phyloP scores from a whole-genome alignment of 2,888 invertebrate genomes.

The Brachypalpus laphriformis region DNA sequence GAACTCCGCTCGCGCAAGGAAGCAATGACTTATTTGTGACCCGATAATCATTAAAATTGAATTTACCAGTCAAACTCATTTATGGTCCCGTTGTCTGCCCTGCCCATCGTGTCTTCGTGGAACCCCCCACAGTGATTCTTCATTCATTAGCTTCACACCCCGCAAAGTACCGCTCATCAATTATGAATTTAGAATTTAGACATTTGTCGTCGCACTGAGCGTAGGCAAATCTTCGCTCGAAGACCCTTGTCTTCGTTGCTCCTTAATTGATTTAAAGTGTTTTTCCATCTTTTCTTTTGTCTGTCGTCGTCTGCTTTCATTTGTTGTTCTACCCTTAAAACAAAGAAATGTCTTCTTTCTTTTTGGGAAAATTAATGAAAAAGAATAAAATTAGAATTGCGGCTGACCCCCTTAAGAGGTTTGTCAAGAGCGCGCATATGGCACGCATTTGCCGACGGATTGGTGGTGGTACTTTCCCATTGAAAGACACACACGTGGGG shows the following conservation, averaged over 20 bases:
- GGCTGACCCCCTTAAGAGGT: conserved; percentile 39
- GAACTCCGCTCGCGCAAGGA: background rate
- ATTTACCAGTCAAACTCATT: conserved; percentile 63
- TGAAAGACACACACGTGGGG: conserved; percentile 57
- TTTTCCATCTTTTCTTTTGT: conserved; percentile 12
- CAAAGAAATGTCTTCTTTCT: conserved; percentile 1
- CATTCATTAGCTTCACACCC: conserved; percentile 71
- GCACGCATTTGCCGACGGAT: conserved; percentile 35
- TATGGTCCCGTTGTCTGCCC: conserved; percentile 34
- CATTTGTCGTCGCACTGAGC: conserved; percentile 29
- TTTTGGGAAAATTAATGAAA: conserved; percentile 17
- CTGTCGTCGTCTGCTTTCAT: background rate
- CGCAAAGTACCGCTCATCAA: conserved; percentile 68
- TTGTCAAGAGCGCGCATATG: conserved; percentile 57
- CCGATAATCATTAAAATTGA: conserved; percentile 64
- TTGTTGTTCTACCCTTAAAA: conserved; percentile 19
- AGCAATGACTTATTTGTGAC: conserved; percentile 62
- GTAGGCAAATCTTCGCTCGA: conserved; percentile 31
- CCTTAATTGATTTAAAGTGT: conserved; percentile 66
- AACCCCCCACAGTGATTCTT: conserved; percentile 69
- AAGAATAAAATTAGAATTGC: conserved; percentile 43
- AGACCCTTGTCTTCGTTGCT: conserved; percentile 23
- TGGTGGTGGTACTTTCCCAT: background rate
- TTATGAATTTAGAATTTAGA: conserved; percentile 64
- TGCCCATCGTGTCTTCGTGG: background rate